phyloP scores from a whole-genome alignment of 1,140 invertebrate species.

The Globodera rostochiensis region DNA sequence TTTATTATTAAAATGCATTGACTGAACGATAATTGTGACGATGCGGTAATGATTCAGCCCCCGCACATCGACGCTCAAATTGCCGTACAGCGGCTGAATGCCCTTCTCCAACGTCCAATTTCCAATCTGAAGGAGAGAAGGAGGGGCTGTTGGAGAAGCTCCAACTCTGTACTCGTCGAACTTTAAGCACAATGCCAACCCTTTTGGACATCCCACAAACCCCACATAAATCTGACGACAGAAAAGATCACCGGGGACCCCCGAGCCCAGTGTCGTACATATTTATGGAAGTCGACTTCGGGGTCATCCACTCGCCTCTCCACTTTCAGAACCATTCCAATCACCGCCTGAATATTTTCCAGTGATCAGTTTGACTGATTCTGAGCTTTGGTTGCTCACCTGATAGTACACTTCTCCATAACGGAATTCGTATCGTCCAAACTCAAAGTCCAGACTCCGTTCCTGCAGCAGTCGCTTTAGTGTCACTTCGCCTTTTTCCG shows the following conservation, averaged over 20 bases:
- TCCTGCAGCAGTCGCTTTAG: conserved; percentile 24
- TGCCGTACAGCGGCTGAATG: conserved; percentile 49
- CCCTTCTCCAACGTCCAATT: conserved; percentile 56
- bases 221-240: too few species aligned
- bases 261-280: conserved; percentile 29
- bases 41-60: conserved; percentile 55
- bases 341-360: conserved; percentile 40
- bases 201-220: too few species aligned
- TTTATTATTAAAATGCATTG: conserved; percentile 4
- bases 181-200: too few species aligned
- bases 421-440: conserved; percentile 50
- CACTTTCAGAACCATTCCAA: conserved; percentile 51
- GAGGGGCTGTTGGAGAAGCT: too few species aligned
- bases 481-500: conserved; percentile 2
- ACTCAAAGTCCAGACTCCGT: conserved; percentile 43
- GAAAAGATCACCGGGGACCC: too few species aligned
- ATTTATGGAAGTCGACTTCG: conserved; percentile 56
- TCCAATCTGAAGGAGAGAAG: conserved; percentile 49
- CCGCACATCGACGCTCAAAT: conserved; percentile 52
- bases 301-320: conserved; percentile 46
- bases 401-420: conserved; percentile 52
- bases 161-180: too few species aligned
- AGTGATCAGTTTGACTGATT: background rate
- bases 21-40: conserved; percentile 56
- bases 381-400: conserved; percentile 16